phyloP scores from a whole-genome alignment of 2,113 vertebrate species.

The Empidonax traillii region DNA sequence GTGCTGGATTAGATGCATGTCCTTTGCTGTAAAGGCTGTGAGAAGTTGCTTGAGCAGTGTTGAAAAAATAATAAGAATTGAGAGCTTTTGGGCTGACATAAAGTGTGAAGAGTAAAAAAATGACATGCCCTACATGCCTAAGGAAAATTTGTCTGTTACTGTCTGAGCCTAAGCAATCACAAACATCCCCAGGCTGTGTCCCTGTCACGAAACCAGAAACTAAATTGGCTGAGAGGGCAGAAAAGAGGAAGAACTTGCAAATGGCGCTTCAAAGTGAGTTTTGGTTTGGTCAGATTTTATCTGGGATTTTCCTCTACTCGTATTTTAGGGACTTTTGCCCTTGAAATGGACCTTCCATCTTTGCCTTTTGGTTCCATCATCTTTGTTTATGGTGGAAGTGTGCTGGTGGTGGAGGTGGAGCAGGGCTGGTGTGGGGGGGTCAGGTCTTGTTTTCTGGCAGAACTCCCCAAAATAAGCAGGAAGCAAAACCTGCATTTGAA shows the following conservation, averaged over 20 bases:
- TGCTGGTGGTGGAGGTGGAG: not conserved
- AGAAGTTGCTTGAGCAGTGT: not conserved
- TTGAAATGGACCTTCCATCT: not conserved
- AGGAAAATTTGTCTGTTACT: not conserved
- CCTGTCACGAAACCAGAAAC: not conserved
- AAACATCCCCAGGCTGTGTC: not conserved
- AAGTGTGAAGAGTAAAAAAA: not conserved
- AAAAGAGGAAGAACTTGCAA: constrained; percentile 20
- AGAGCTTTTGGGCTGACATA: not conserved
- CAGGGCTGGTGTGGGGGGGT: accelerated
- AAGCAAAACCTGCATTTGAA: not conserved
- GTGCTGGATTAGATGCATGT: not conserved
- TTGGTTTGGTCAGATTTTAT: not conserved
- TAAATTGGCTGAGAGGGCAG: not conserved
- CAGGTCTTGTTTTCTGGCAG: not conserved
- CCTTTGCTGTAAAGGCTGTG: accelerated
- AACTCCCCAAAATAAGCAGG: not conserved
- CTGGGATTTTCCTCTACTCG: not conserved
- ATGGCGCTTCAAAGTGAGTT: not conserved
- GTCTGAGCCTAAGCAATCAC: not conserved
- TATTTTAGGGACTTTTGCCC: not conserved
- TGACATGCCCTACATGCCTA: not conserved
- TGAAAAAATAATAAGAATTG: not conserved
- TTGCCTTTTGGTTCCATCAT: not conserved
- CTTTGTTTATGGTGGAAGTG: not conserved